Evolutionary conservation across 1,140 invertebrate species (phyloP), one percentile per base, ranked within the genome.

Genomic region (Drosophila dunni): DNA sequence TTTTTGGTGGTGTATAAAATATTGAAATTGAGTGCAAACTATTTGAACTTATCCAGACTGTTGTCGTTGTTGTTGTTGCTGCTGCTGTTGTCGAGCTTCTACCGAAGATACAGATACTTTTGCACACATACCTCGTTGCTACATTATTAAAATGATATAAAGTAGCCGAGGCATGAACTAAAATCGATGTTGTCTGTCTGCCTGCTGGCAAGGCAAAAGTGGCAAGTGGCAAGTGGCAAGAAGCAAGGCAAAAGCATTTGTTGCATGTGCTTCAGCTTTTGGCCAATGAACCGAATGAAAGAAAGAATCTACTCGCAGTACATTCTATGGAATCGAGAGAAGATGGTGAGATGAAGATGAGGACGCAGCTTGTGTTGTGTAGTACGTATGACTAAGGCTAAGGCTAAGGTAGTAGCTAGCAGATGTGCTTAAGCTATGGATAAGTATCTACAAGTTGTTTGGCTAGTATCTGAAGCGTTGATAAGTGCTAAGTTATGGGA

Each of bases 111-210:
- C 36, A 60, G 63, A 54, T 54, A 54, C 48, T 42, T 20, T 50
- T 7, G 36, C 34, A 54, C 33, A 56, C 40, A 84, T 36, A 71
- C 64, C 78, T 73, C 58, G 72, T 51, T 66, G 79, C 75, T 83
- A 88, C 84, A 88, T 89, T 88, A 88, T 88, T 88, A 88, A 88
- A 88, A 89, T 88, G 83, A 88, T 88, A 88, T 88, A 88, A 88
- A 88, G 79, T 88, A 74, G 72, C 66, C 50, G 75, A 82, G 79
- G 74, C 83, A 79, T 86, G 83, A 79, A 72, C 62, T 67, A 20
- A 66, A 73, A 58, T 73, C 69, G 64, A 72, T 72, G 70, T 63
- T 66, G 68, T 51, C 66, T 73, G n/a, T 29, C 24, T 29, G 24
- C 24, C 60, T 54, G 51, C 42, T 54, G 51, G n/a, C 53, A 38